Evolutionary conservation across 2,888 invertebrate species (phyloP).

Genomic region (Pachymerium ferrugineum): DNA sequence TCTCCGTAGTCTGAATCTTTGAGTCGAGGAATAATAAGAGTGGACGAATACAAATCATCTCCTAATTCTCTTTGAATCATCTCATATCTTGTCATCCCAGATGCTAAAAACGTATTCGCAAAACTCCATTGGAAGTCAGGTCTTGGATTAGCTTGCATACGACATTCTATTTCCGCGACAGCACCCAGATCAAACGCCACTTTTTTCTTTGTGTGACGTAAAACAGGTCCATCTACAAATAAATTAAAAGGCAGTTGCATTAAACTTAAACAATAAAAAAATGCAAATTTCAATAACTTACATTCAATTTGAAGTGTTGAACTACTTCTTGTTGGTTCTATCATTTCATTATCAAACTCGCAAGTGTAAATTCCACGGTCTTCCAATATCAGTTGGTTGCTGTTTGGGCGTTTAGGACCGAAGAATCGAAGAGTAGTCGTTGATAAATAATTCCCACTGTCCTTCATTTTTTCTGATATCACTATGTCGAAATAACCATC

Average conservation of each 20-base stretch:
- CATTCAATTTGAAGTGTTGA: constrained; percentile 88
- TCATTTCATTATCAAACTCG: constrained; percentile 82
- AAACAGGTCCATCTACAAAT: constrained; percentile 72
- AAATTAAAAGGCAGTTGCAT: no score
- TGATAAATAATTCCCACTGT: constrained; percentile 73
- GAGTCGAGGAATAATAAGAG: constrained; percentile 66
- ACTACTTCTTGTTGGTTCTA: constrained; percentile 76
- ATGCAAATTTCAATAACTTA: constrained; percentile 49
- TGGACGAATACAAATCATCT: constrained; percentile 78
- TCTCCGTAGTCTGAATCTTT: constrained; percentile 69
- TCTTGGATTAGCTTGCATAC: constrained; percentile 84
- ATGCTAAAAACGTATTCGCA: constrained; percentile 37
- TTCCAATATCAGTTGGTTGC: constrained; percentile 51
- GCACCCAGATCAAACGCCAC: constrained; percentile 81
- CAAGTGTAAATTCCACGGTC: constrained; percentile 85
- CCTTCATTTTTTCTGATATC: constrained; percentile 48
- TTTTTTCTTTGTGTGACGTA: constrained; percentile 58
- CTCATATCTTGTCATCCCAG: constrained; percentile 67
- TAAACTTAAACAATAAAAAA: not conserved
- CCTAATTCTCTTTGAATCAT: constrained; percentile 73
- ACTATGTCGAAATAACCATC: constrained; percentile 29
- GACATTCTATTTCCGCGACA: constrained; percentile 78
- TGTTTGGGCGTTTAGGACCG: constrained; percentile 60
- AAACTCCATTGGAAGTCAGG: constrained; percentile 83
- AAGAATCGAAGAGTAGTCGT: constrained; percentile 74